A percentile compares a stretch with the other conserved stretches of the same genome.
These are phyloP conservation scores for Seira musarum DNA, from an alignment of 2,888 invertebrate species.

Conservation along the genomic window DNA sequence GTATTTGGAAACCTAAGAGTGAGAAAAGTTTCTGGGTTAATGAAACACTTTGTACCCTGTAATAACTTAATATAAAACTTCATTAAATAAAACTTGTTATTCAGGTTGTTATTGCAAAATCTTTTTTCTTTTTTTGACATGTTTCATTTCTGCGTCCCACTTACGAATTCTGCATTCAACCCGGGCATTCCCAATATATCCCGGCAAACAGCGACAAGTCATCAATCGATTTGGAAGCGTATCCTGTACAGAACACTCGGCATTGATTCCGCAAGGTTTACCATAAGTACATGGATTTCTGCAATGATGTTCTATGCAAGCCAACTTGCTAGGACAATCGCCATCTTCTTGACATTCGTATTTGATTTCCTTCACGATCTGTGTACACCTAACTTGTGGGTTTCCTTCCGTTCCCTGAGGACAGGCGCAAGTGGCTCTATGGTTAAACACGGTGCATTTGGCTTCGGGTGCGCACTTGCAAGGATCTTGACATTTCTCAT, in stretches of 20 bases:
- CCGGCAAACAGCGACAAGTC: constrained; percentile 88
- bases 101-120: too few species aligned
- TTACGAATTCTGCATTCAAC: constrained; percentile 86
- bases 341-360: constrained; percentile 81
- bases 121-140: too few species aligned
- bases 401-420: constrained; percentile 87
- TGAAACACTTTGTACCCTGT: too few species aligned
- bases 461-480: constrained; percentile 88
- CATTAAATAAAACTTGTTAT: too few species aligned
- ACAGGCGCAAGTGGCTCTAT: constrained; percentile 78
- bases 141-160: too few species aligned
- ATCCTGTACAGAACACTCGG: constrained; percentile 87
- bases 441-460: constrained; percentile 68
- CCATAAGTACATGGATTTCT: constrained; percentile 86
- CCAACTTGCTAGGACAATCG: constrained; percentile 85
- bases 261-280: constrained; percentile 85
- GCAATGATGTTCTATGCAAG: constrained; percentile 87
- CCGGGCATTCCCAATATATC: constrained; percentile 89
- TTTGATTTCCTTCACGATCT: constrained; percentile 56
- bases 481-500: constrained; percentile 86
- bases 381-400: constrained; percentile 75
- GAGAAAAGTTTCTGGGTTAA: too few species aligned
- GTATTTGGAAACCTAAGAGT: too few species aligned
- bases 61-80: too few species aligned
- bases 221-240: constrained; percentile 89